A percentile compares a stretch with the other conserved stretches of the same genome.
Conservation (phyloP, 2,113 vertebrate genomes). For the Mellivora capensis region DNA sequence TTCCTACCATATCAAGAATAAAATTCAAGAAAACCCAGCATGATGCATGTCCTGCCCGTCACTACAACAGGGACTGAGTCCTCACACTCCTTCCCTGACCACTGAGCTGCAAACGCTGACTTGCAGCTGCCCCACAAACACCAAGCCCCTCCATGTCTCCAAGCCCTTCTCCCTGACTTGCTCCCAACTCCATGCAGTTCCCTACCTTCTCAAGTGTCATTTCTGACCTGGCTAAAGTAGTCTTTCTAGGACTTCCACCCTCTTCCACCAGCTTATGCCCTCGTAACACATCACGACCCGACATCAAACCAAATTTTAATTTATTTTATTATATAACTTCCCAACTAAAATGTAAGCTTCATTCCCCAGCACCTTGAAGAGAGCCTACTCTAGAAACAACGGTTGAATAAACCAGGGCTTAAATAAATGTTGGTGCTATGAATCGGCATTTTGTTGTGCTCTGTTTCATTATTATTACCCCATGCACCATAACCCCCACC, state of each 20-base stretch:
- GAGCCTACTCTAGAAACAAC: not conserved
- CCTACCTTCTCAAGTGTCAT: not conserved
- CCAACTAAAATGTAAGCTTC: not conserved
- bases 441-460: not conserved
- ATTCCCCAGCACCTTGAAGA: not conserved
- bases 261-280: not conserved
- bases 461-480: not conserved
- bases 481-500: not conserved
- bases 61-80: not conserved
- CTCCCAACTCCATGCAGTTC: not conserved
- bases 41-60: not conserved
- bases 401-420: not conserved
- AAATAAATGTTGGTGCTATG: not conserved
- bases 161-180: not conserved
- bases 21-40: not conserved
- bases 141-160: fast-evolving
- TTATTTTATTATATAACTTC: not conserved
- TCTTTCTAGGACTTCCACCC: not conserved
- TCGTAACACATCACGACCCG: not conserved
- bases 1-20: not conserved
- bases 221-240: not conserved
- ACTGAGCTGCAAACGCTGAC: not conserved
- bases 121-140: fast-evolving
- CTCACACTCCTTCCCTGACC: not conserved
- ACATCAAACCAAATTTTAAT: not conserved